Base-by-base conservation (phyloP, 1,140 invertebrate species). In the Zaprionus vittiger region DNA sequence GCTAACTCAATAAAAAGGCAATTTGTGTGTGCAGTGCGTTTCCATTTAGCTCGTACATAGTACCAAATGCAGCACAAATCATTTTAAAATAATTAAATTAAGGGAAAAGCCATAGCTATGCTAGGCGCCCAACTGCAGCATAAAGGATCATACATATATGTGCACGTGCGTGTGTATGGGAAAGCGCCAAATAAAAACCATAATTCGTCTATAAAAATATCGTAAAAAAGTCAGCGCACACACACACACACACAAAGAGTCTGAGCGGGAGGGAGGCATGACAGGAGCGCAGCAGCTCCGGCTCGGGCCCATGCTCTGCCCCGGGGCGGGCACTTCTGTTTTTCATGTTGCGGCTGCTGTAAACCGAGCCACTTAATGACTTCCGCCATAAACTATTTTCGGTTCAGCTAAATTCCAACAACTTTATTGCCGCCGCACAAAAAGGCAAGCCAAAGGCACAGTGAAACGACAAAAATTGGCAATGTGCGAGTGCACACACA, bases 341-440 rank as follows among this genome's bases (percentile, higher is more conserved):
- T 85, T 90, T 90, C 85, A 85, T 90, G 85, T 90, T 90, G 85
- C 85, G 85, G 85, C 85, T 90, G 85, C 85, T 90, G 85, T 90
- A 90, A 90, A 90, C 85, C 85, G 85, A 90, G 85, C 85, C 85
- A 90, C 85, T 90, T 90, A 90, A 90, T 90, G 85, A 90, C 85
- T 85, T 90, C 85, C 85, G 85, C 85, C 85, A 90, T 90, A 90
- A 90, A 90, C 85, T 90, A 90, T 90, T 90, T 90, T 90, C 85
- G 85, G 85, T 90, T 90, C 85, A 90, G 85, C 85, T 90, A 90
- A 90, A 90, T 90, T 90, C 85, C 85, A 90, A 90, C 85, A 90
- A 90, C 85, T 90, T 90, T 90, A 90, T 90, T 90, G 85, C 84
- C 81, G 72, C 55, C 76, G 49, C 75, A 31, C 66, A 71, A 71